Evolutionary conservation across 2,113 vertebrate genomes (phyloP).

Genomic region (Isurus oxyrinchus): DNA sequence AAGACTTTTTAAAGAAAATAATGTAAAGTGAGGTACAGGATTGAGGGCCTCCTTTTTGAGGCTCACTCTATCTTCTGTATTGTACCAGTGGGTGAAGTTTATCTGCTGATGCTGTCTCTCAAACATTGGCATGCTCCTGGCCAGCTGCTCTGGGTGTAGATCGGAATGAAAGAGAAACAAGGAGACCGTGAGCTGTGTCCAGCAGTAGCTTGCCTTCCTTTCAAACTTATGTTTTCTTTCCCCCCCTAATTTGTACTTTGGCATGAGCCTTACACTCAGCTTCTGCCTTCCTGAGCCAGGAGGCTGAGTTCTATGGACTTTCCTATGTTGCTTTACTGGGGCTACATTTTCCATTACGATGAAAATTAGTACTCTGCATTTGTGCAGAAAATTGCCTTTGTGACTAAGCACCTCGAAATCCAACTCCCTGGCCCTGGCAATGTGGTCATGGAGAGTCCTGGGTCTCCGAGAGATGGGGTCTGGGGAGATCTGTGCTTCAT

Average conservation of each 20-base stretch:
- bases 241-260: background rate
- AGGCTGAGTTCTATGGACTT: background rate
- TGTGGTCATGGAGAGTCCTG: background rate
- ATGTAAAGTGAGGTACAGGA: background rate
- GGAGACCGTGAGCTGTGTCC: too few species aligned
- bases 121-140: background rate
- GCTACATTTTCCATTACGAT: background rate
- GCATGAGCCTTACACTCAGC: background rate
- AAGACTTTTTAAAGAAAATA: background rate
- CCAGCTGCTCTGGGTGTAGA: background rate
- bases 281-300: too few species aligned
- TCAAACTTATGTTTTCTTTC: background rate
- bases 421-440: background rate
- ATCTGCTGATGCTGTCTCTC: background rate
- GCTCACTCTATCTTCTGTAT: background rate
- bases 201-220: background rate
- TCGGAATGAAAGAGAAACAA: background rate
- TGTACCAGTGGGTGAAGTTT: background rate
- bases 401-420: background rate
- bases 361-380: background rate
- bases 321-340: background rate
- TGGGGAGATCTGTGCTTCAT: background rate
- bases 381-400: background rate
- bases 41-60: background rate
- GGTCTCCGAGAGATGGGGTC: background rate